These are phyloP conservation scores for Drosophila burlai DNA, from an alignment of 1,140 invertebrate species.

Conservation along the genomic window DNA sequence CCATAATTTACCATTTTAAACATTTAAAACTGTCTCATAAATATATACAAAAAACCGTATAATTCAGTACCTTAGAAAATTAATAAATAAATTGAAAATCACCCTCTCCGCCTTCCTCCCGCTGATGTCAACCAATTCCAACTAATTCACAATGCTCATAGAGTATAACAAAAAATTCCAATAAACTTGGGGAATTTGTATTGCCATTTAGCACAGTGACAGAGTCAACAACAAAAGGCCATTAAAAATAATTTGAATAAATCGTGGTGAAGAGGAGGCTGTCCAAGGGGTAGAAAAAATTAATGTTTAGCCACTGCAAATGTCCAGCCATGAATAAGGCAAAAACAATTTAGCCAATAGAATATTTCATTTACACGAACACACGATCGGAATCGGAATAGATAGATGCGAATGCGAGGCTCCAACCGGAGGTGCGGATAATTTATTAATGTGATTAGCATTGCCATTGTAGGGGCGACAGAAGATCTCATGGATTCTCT, in stretches of 20 bases:
- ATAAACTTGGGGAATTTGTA: conserved; percentile 53
- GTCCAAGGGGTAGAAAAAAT: conserved; percentile 11
- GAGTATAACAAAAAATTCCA: conserved; percentile 38
- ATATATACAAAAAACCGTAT: conserved; percentile 1
- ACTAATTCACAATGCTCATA: conserved; percentile 39
- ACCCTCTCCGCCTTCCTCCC: background rate
- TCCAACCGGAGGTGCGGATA: conserved; percentile 68
- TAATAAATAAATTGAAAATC: background rate
- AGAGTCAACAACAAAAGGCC: conserved; percentile 76
- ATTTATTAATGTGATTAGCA: conserved; percentile 78
- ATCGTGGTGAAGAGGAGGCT: conserved; percentile 34
- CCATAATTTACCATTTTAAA: background rate
- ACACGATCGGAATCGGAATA: conserved; percentile 45
- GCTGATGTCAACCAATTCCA: conserved; percentile 37
- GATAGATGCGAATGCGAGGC: conserved; percentile 33
- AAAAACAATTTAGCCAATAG: conserved; percentile 51
- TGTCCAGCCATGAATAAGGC: conserved; percentile 33
- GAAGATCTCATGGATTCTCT: conserved; percentile 31
- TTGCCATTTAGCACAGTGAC: conserved; percentile 67
- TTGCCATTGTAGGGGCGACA: conserved; percentile 49
- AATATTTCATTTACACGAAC: conserved; percentile 67
- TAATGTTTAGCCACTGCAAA: conserved; percentile 54
- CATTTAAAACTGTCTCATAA: background rate
- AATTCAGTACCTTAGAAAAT: background rate
- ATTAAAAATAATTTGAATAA: conserved; percentile 79